phyloP scores from a whole-genome alignment of 2,797 vertebrate genomes.

The Podarcis siculus region DNA sequence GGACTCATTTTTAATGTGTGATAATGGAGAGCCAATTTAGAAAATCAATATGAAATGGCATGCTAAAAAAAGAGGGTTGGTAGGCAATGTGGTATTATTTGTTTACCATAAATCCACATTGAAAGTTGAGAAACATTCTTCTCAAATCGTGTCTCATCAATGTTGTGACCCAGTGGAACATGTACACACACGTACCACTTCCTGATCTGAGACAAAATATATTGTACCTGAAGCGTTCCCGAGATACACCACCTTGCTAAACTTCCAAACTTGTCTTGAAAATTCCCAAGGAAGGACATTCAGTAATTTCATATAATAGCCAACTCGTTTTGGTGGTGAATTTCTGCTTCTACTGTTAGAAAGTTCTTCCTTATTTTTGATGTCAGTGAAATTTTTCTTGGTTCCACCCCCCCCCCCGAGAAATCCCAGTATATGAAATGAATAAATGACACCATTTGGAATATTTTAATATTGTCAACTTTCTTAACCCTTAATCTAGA shows the following conservation, averaged over 20 bases:
- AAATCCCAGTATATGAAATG: neutral
- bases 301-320: too few species aligned
- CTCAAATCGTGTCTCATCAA: neutral
- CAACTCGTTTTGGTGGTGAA: neutral
- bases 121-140: neutral
- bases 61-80: constrained; percentile 20
- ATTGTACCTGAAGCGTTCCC: neutral
- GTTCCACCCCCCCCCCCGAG: too few species aligned
- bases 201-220: neutral
- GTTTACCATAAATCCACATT: constrained; percentile 7
- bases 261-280: neutral
- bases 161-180: neutral
- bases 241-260: neutral
- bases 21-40: constrained; percentile 41
- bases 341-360: neutral
- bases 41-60: constrained; percentile 42
- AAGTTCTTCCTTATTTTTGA: neutral
- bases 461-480: neutral
- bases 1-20: constrained; percentile 27
- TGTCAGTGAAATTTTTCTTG: neutral
- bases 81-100: constrained; percentile 12
- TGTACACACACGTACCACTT: neutral
- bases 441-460: neutral
- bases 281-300: neutral
- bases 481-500: neutral